Conservation (phyloP, 2,113 vertebrate genomes). For the Chaetorhynchus papuensis region DNA sequence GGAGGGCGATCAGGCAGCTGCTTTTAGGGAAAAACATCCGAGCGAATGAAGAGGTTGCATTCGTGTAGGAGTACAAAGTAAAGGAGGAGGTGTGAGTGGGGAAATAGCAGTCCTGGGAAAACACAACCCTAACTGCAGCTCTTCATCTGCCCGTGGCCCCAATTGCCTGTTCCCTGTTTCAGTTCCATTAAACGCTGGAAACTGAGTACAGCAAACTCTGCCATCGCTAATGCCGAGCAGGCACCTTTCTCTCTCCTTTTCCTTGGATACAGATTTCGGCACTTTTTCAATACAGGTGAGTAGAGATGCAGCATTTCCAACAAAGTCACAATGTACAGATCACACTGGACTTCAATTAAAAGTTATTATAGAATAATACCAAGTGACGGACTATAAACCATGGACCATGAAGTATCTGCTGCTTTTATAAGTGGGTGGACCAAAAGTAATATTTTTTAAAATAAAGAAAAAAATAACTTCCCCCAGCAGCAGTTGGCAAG, state of each 20-base stretch:
- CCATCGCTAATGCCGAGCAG: fast-evolving
- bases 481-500: neutral
- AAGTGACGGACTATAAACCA: neutral
- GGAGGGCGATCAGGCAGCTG: neutral
- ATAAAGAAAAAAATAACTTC: fast-evolving
- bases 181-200: fast-evolving
- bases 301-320: neutral
- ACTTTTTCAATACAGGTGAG: too few relatives aligned
- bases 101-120: neutral
- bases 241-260: neutral
- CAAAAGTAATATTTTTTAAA: neutral
- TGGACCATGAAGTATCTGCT: neutral
- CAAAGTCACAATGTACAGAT: neutral
- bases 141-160: neutral
- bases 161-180: fast-evolving
- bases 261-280: neutral
- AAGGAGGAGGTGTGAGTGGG: neutral
- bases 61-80: neutral
- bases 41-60: neutral
- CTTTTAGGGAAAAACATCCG: neutral
- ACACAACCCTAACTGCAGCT: neutral
- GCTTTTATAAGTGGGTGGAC: neutral
- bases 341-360: neutral
- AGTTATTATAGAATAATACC: neutral
- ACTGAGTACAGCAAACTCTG: fast-evolving